Percentiles rank a stretch among this genome's conserved stretches.
Conservation (phyloP, 2,113 vertebrate species). For the Delphinus delphis region DNA sequence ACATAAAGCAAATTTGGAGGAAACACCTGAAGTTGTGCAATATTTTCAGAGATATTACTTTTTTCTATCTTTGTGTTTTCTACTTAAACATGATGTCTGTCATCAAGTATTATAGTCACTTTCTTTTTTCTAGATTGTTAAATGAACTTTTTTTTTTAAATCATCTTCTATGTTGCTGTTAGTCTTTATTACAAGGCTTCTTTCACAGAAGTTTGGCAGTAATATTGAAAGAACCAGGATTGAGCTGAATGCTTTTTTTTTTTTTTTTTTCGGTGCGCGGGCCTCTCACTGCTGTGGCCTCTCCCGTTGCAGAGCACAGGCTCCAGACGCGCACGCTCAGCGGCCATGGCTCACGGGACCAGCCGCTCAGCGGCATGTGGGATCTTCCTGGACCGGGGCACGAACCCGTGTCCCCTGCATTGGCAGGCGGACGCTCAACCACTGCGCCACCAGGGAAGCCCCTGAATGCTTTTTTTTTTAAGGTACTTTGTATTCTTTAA, state of each 20-base stretch:
- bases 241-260: slow-evolving; percentile 52
- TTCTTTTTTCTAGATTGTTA: slow-evolving; percentile 79
- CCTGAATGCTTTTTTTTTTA: background rate
- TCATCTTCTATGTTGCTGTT: slow-evolving; percentile 70
- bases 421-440: too few species aligned
- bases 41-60: slow-evolving; percentile 81
- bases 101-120: slow-evolving; percentile 75
- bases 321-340: too few species aligned
- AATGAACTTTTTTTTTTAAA: slow-evolving; percentile 76
- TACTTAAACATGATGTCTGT: slow-evolving; percentile 56
- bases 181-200: slow-evolving; percentile 76
- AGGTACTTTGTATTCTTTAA: slow-evolving; percentile 64
- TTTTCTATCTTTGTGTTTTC: slow-evolving; percentile 78
- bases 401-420: too few species aligned
- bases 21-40: slow-evolving; percentile 85
- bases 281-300: too few species aligned
- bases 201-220: slow-evolving; percentile 59
- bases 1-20: slow-evolving; percentile 80
- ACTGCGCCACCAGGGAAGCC: too few species aligned
- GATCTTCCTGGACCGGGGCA: too few species aligned
- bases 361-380: too few species aligned
- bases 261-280: background rate
- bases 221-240: slow-evolving; percentile 38
- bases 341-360: too few species aligned
- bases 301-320: too few species aligned